These are phyloP conservation scores for Pipa parva DNA, from an alignment of 2,113 vertebrate genomes.

Conservation along the genomic window DNA sequence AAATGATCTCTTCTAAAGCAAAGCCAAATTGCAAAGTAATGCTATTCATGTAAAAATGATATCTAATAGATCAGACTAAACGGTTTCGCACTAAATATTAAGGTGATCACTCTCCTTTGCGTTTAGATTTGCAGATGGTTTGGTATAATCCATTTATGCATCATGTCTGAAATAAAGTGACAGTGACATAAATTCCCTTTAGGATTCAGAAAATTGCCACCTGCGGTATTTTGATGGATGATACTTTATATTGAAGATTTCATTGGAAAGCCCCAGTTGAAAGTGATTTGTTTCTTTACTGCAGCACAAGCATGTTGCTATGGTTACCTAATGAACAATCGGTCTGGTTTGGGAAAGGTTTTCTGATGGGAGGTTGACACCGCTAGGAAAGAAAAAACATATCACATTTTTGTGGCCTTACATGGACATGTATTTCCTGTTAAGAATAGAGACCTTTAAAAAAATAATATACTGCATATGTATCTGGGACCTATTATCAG, in stretches of 20 bases:
- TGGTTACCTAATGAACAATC: slow-evolving; percentile 31
- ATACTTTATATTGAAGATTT: slow-evolving; percentile 14
- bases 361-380: slow-evolving; percentile 17
- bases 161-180: background rate
- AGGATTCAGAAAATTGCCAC: background rate
- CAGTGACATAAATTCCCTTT: slow-evolving; percentile 1
- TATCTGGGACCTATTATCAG: background rate
- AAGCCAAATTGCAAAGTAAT: no score
- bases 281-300: slow-evolving; percentile 35
- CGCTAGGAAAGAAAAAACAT: background rate
- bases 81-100: no score
- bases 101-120: no score
- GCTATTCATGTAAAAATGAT: no score
- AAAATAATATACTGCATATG: background rate
- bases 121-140: no score
- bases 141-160: slow-evolving; percentile 5
- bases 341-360: slow-evolving; percentile 13
- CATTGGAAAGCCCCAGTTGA: slow-evolving; percentile 30
- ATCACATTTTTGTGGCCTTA: no score
- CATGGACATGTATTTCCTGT: background rate
- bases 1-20: no score
- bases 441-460: background rate
- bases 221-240: slow-evolving; percentile 32
- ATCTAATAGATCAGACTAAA: no score
- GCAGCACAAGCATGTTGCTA: slow-evolving; percentile 23